Conservation (phyloP, 2,888 invertebrate genomes). For the Steromphala cineraria region DNA sequence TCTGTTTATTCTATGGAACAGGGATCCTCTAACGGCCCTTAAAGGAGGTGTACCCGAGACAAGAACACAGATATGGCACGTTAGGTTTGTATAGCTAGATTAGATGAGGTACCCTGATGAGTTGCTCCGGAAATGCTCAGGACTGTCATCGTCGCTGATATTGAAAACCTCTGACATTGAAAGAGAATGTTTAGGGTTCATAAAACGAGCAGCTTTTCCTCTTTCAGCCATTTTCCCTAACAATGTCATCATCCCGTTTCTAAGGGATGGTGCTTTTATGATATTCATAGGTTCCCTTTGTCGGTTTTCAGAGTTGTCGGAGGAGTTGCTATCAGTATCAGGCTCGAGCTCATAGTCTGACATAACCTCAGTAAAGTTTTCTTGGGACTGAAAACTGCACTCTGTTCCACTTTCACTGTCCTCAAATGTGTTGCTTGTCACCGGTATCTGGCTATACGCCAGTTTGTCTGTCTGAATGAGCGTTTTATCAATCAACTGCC, state of each 20-base stretch:
- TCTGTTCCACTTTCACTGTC: neutral
- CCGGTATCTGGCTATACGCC: neutral
- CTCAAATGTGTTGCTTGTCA: neutral
- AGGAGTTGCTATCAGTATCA: neutral
- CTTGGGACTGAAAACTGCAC: neutral
- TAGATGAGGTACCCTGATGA: too few species aligned
- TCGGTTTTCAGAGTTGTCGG: too few species aligned
- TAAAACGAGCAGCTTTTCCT: neutral
- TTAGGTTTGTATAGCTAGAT: too few species aligned
- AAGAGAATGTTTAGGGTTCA: neutral
- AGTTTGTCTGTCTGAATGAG: neutral
- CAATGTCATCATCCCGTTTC: slow-evolving; percentile 6
- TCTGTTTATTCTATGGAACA: too few species aligned
- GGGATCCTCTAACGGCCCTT: too few species aligned
- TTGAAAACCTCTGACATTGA: neutral
- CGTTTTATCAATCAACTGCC: too few species aligned
- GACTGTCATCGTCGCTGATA: neutral
- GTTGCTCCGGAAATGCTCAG: neutral
- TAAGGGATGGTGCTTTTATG: slow-evolving; percentile 1
- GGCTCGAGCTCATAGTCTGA: neutral
- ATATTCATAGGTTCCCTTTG: neutral
- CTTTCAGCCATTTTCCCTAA: neutral
- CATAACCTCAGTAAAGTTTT: neutral
- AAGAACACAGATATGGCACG: too few species aligned
- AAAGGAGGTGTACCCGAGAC: too few species aligned